Percentiles rank a stretch among this genome's conserved stretches.
Evolutionary conservation across 1,140 invertebrate species (phyloP).

Genomic region (Xylocopa sonorina): DNA sequence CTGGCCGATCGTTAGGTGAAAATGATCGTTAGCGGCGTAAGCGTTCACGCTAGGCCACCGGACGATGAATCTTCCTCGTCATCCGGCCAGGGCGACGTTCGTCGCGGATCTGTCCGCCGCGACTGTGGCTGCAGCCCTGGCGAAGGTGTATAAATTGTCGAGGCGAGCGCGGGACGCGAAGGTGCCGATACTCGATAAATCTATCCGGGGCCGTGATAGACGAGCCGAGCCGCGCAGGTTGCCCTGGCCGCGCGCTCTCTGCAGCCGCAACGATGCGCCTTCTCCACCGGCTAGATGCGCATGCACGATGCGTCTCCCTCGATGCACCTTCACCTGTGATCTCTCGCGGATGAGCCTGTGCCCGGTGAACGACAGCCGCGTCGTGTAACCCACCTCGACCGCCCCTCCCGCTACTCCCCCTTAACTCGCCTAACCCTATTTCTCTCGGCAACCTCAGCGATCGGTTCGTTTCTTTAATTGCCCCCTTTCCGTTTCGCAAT

Average conservation of each 20-base stretch:
- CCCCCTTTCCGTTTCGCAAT: neutral
- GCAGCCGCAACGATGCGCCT: slow-evolving; percentile 24
- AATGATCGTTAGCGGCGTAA: slow-evolving; percentile 46
- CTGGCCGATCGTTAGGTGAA: slow-evolving; percentile 50
- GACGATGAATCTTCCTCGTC: slow-evolving; percentile 54
- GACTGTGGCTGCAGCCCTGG: slow-evolving; percentile 44
- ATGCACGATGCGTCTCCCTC: slow-evolving; percentile 45
- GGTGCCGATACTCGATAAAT: slow-evolving; percentile 77
- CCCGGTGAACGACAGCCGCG: slow-evolving; percentile 39
- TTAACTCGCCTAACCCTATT: neutral
- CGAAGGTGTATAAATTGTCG: slow-evolving; percentile 71
- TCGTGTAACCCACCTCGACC: neutral
- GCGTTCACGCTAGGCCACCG: slow-evolving; percentile 11
- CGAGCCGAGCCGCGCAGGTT: slow-evolving; percentile 65
- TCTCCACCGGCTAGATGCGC: slow-evolving; percentile 20
- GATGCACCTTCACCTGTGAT: slow-evolving; percentile 61
- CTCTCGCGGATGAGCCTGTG: slow-evolving; percentile 52
- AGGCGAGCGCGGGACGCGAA: slow-evolving; percentile 66
- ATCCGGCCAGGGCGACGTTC: slow-evolving; percentile 52
- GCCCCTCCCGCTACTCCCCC: no score
- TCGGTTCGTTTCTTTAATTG: slow-evolving; percentile 12
- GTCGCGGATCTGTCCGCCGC: slow-evolving; percentile 47
- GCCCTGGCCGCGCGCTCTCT: slow-evolving; percentile 27
- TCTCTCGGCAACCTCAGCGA: neutral
- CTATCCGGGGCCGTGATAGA: slow-evolving; percentile 73